Conservation (phyloP, 1,140 invertebrate genomes). For the Drosophila takahashii region DNA sequence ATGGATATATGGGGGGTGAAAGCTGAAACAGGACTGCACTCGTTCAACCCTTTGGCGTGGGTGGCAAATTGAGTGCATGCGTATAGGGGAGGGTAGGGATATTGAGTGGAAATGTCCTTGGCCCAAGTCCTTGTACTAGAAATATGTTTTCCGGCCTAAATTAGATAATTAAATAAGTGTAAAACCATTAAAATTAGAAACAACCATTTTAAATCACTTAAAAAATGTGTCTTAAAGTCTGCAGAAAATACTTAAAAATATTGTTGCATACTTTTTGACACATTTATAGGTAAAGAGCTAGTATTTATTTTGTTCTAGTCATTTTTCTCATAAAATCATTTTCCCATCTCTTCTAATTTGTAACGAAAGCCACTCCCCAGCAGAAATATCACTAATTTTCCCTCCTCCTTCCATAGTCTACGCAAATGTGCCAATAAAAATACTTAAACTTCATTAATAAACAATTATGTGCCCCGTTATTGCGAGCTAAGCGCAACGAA, state of each 20-base stretch:
- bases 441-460: constrained; percentile 83
- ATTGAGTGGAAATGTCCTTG: constrained; percentile 4
- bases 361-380: not conserved
- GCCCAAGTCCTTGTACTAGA: not conserved
- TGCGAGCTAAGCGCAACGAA: constrained; percentile 76
- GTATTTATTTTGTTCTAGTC: too few relatives aligned
- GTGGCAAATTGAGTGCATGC: constrained; percentile 8
- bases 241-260: not conserved
- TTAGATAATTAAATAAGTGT: not conserved
- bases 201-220: not conserved
- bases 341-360: not conserved
- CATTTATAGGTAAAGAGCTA: too few relatives aligned
- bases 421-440: constrained; percentile 73
- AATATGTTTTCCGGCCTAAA: not conserved
- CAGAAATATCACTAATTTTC: not conserved
- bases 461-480: constrained; percentile 78
- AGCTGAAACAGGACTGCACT: constrained; percentile 25
- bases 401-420: not conserved
- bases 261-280: not conserved
- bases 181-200: not conserved
- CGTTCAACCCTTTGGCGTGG: constrained; percentile 62
- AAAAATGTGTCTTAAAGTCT: not conserved
- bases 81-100: not conserved
- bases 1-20: constrained; percentile 56
- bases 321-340: too few relatives aligned